phyloP scores from a whole-genome alignment of 35 echinoderm and acorn worm genomes.

The Antedon bifida region DNA sequence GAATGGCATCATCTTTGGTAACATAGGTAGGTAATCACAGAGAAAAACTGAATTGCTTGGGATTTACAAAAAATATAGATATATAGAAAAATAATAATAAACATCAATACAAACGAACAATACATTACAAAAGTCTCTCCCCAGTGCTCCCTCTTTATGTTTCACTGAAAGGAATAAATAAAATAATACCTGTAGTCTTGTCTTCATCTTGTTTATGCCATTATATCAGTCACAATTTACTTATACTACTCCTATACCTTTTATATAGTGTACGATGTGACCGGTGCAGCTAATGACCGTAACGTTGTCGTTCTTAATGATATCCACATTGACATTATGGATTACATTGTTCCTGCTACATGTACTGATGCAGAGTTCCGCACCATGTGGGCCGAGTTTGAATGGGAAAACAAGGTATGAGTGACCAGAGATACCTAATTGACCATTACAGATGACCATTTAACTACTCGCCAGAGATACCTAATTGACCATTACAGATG shows the following conservation, averaged over 20 bases:
- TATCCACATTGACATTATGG: slow-evolving; percentile 99
- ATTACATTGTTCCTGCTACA: slow-evolving; percentile 76
- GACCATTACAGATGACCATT: too few species aligned
- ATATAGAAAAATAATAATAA: neutral
- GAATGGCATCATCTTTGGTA: slow-evolving; percentile 99
- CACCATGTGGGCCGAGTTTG: slow-evolving; percentile 98
- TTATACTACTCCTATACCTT: too few species aligned
- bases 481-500: too few species aligned
- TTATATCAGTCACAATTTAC: too few species aligned
- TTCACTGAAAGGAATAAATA: too few species aligned
- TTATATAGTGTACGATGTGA: slow-evolving; percentile 93
- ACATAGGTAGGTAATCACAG: slow-evolving; percentile 59
- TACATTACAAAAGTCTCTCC: neutral
- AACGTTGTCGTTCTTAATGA: slow-evolving; percentile 93
- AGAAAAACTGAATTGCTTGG: too few species aligned
- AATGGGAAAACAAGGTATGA: slow-evolving; percentile 97
- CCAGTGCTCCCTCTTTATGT: too few species aligned
- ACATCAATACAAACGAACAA: neutral
- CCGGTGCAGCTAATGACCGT: slow-evolving; percentile 74
- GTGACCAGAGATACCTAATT: neutral
- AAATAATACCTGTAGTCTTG: neutral
- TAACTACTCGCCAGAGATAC: too few species aligned
- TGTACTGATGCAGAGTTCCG: slow-evolving; percentile 95
- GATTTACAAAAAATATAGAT: neutral
- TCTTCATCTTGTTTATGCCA: too few species aligned